Percentiles rank a stretch among this genome's conserved stretches.
Evolutionary conservation across 2,113 vertebrate genomes (phyloP).

Genomic region (Embiotoca jacksoni): DNA sequence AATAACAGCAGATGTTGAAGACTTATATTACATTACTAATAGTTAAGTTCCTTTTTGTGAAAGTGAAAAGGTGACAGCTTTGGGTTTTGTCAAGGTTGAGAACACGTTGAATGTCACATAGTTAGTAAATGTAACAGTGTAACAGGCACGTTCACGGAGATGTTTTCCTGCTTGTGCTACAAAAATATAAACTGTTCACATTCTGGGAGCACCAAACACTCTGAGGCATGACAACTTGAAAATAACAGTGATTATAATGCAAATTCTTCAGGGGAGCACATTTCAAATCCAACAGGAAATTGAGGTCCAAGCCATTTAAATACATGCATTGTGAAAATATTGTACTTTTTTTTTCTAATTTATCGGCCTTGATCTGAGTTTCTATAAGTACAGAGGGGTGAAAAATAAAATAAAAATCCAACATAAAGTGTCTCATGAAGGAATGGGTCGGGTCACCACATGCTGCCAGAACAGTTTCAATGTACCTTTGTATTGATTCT

Average conservation of each 20-base stretch:
- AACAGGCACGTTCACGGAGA: not conserved
- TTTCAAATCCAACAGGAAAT: not conserved
- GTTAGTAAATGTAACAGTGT: not conserved
- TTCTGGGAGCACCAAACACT: not conserved
- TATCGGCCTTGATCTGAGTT: constrained; percentile 11
- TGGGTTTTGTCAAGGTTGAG: constrained; percentile 17
- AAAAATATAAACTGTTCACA: not conserved
- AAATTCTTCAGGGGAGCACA: not conserved
- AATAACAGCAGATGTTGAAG: no score
- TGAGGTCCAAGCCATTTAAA: not conserved
- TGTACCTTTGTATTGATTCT: no score
- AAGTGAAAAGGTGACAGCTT: not conserved
- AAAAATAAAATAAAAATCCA: no score
- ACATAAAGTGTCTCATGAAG: no score
- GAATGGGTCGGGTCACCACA: no score
- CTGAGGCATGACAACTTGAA: not conserved
- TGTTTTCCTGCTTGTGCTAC: not conserved
- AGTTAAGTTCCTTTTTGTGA: not conserved
- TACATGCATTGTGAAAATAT: no score
- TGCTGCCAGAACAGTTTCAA: no score
- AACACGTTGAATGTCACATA: not conserved
- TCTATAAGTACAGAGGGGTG: not conserved
- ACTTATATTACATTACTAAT: no score
- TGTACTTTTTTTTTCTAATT: not conserved
- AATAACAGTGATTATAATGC: not conserved